Evolutionary conservation across 2,797 vertebrate species (phyloP), one percentile per base, ranked within the genome.

Genomic region (Crocidura indochinensis): DNA sequence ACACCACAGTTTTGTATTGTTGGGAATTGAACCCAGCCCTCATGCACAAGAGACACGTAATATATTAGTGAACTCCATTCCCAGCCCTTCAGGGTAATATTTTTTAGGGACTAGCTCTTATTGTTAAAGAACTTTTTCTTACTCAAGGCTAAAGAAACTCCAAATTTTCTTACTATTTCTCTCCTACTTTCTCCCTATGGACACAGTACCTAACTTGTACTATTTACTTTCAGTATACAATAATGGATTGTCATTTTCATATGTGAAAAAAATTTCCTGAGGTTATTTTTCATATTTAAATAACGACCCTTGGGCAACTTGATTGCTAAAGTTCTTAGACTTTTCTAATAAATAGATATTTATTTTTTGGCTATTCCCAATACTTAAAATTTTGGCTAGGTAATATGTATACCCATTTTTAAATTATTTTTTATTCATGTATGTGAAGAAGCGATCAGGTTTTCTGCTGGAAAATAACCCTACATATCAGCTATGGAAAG

Each of bases 401-500:
- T 3, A 77, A 29, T 1, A 31, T 83, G 15, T 14, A 62, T 89
- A 29, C 85, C 4, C 84, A 31, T 62, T 71, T 79, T 74, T 51
- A 73, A 68, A 49, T 72, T 56, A 22, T 31, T 84, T 69, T 88
- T 92, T 6, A 38, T 38, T 38, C 38, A 38, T 69, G 56, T 60
- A 20, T 60, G 56, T 24, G 49, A 94, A 97, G 97, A 97, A 96
- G 65, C 96, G 5, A 74, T 94, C 93, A 74, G 96, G 93, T 26
- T 87, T 95, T 91, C 74, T 94, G 85, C 96, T 97, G 77, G 95
- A 98, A 88, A 98, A 97, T 87, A 98, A 98, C 38, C 98, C 98
- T 75, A 98, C 98, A 64, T 99, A 99, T 97, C 98, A 99, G 94
- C 97, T 99, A 84, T 99, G 98, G 99, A 99, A 98, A 94, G 99